Percentiles rank a stretch among this genome's conserved stretches.
Conservation (phyloP, 92 coral and sea anemone species). For the Muricea muricata region DNA sequence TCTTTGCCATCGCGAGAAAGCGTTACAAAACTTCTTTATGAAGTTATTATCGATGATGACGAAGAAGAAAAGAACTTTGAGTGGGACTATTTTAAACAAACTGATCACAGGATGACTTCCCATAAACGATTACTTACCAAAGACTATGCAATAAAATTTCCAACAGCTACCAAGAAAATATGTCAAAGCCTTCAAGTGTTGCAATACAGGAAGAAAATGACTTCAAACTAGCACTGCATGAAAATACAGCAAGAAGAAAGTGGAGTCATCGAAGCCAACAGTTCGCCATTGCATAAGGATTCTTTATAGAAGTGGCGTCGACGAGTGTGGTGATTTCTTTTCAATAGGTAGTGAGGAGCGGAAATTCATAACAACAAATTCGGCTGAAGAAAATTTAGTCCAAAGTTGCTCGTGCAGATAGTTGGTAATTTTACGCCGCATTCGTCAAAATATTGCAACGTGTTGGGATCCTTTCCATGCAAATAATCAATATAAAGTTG, state of each 20-base stretch:
- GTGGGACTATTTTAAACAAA: background rate
- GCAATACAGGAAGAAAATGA: background rate
- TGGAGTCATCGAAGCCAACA: background rate
- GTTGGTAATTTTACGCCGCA: background rate
- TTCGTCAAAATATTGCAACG: background rate
- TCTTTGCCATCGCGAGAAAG: slow-evolving; percentile 54
- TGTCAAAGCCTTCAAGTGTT: background rate
- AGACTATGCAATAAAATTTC: background rate
- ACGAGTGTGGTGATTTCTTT: no score
- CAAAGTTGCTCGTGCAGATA: background rate
- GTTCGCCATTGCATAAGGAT: background rate
- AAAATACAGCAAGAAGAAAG: background rate
- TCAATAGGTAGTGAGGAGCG: no score
- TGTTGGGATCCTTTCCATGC: background rate
- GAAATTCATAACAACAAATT: no score
- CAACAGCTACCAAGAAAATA: background rate
- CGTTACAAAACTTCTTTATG: slow-evolving; percentile 35
- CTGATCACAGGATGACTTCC: background rate
- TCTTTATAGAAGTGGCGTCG: no score
- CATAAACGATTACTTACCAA: background rate
- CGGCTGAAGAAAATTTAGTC: no score
- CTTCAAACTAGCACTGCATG: background rate
- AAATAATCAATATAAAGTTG: background rate
- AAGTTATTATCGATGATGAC: background rate
- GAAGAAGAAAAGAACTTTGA: background rate